Percentiles rank a stretch among this genome's conserved stretches.
Evolutionary conservation across 2,888 invertebrate species (phyloP).

Genomic region (Syritta pipiens): DNA sequence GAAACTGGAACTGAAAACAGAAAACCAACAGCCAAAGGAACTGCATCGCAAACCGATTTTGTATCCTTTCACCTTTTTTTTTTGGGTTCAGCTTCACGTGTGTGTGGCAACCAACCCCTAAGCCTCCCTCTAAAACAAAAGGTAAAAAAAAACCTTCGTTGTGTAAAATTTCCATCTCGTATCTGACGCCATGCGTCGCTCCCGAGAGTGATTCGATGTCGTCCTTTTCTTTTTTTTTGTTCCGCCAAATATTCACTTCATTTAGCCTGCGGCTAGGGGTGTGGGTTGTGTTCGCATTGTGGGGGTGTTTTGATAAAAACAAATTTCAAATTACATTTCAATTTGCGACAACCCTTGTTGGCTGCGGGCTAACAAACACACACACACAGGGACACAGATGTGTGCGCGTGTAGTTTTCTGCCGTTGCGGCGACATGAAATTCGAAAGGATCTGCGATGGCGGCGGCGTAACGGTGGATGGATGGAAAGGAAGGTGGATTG

Average conservation of each 20-base stretch:
- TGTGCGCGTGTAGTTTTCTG: constrained; percentile 6
- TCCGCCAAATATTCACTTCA: constrained; percentile 52
- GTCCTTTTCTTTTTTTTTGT: constrained; percentile 7
- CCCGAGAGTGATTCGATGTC: not conserved
- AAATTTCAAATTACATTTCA: constrained; percentile 72
- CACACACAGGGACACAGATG: not conserved
- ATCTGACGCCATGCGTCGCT: constrained; percentile 25
- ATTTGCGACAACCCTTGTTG: constrained; percentile 70
- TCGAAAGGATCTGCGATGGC: constrained; percentile 30
- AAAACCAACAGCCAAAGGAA: not conserved
- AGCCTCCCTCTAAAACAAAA: constrained; percentile 12
- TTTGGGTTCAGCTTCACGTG: not conserved
- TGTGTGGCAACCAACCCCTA: not conserved
- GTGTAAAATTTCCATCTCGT: constrained; percentile 41
- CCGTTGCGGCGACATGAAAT: not conserved
- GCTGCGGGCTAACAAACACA: constrained; percentile 53
- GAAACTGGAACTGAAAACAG: no score
- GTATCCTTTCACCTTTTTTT: not conserved
- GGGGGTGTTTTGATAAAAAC: constrained; percentile 72
- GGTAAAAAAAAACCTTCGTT: not conserved
- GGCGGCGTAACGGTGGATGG: no score
- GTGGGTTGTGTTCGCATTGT: constrained; percentile 55
- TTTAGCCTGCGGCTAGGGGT: constrained; percentile 59
- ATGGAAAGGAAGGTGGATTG: constrained; percentile 25
- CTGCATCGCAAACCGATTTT: constrained; percentile 9